These are phyloP conservation scores for Callithrix jacchus DNA, from an alignment of 2,113 vertebrate species.

Conservation along the genomic window DNA sequence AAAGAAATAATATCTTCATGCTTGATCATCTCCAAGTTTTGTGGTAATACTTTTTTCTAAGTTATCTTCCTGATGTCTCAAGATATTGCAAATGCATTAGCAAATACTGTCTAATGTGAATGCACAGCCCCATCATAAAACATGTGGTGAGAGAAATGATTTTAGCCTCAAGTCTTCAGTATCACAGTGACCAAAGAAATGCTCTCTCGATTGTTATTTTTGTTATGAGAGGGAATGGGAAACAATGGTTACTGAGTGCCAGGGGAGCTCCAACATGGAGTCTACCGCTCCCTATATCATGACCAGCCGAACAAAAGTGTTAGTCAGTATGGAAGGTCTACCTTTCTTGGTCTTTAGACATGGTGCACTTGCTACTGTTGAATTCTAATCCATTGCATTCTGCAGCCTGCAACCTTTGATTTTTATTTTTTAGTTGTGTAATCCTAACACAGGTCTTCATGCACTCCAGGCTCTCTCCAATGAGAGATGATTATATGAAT, in stretches of 20 bases:
- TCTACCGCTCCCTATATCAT: accelerated
- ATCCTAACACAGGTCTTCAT: not conserved
- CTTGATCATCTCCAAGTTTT: not conserved
- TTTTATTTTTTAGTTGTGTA: not conserved
- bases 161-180: not conserved
- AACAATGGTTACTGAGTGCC: not conserved
- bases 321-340: not conserved
- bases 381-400: not conserved
- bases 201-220: not conserved
- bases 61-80: not conserved
- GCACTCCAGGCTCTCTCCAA: not conserved
- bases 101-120: not conserved
- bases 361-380: not conserved
- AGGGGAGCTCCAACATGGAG: accelerated
- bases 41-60: not conserved
- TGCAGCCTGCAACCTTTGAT: conserved; percentile 16
- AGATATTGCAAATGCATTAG: not conserved
- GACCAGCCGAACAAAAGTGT: not conserved
- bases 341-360: not conserved
- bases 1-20: not conserved
- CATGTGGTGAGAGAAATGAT: not conserved
- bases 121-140: not conserved
- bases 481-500: not conserved
- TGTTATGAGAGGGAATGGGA: not conserved
- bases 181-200: not conserved